phyloP scores from a whole-genome alignment of 2,888 invertebrate genomes.

The Lasioglossum figueresi region DNA sequence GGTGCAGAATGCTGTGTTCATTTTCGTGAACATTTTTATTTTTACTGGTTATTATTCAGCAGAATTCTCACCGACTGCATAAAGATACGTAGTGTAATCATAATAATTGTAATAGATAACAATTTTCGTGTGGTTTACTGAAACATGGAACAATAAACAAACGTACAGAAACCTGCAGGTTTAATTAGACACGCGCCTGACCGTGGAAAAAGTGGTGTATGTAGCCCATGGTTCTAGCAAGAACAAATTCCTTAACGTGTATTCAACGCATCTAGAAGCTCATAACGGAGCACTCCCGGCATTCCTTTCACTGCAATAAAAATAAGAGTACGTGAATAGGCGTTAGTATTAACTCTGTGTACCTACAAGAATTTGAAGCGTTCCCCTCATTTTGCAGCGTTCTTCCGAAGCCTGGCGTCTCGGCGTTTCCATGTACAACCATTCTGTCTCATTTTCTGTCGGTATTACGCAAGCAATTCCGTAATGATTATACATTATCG shows the following conservation, averaged over 20 bases:
- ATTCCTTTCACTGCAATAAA: slow-evolving; percentile 55
- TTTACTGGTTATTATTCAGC: no score
- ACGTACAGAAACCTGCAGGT: background rate
- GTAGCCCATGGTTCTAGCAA: slow-evolving; percentile 19
- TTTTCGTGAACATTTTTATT: no score
- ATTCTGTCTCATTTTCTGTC: background rate
- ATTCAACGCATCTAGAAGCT: slow-evolving; percentile 44
- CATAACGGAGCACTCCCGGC: slow-evolving; percentile 51
- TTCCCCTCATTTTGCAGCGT: background rate
- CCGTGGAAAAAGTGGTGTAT: slow-evolving; percentile 20
- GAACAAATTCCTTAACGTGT: slow-evolving; percentile 48
- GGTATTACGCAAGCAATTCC: background rate
- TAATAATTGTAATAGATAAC: no score
- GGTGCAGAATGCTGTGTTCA: no score
- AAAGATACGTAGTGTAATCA: background rate
- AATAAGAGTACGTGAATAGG: slow-evolving; percentile 33
- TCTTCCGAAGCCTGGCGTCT: background rate
- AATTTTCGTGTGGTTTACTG: background rate
- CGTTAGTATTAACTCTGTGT: slow-evolving; percentile 34
- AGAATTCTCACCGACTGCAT: no score
- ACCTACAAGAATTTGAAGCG: slow-evolving; percentile 27
- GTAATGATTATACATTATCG: background rate
- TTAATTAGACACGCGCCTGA: background rate
- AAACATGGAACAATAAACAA: background rate
- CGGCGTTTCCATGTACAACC: background rate